Evolutionary conservation across 2,113 vertebrate genomes (phyloP), one percentile per base, ranked within the genome.

Genomic region (Perca fluviatilis): DNA sequence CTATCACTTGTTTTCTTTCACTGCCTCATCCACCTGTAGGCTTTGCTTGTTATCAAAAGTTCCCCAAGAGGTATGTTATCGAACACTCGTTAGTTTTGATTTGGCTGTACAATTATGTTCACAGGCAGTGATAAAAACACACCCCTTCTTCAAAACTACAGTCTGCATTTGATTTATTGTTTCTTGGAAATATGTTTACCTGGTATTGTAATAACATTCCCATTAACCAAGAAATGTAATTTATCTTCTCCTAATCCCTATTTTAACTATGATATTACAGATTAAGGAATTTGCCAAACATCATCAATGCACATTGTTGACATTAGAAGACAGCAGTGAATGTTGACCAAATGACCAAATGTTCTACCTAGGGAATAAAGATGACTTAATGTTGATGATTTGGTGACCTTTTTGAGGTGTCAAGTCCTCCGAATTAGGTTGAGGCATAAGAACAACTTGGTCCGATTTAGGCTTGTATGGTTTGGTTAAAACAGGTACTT

Each of bases 11-110:
- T 27, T 62, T 40, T 3, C 69, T 74, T 13, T 4, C 67, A 25
- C 10, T 1, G 19, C 47, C 8, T 25, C 54, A 4, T 61, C 50
- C 25, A 79, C 15, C 25, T 47, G 12, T 60, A 1, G 33, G 60
- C 16, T 47, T n/a, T 75, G 16, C 47, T 54, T 27, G 16, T 23
- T 58, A 46, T 85, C 50, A 23, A 53, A 40, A 64, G 57, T 47
- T 30, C 18, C 58, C 51, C 51, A 19, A 8, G 50, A 27, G 53
- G 16, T 57, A 8, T 66, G 40, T 40, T 23, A 54, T 11, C 47
- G 27, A 33, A 27, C 50, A 23, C n/a, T 15, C 12, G 50, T 6
- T 57, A 51, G 43, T 65, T 58, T 72, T 73, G 30, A 21, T 50
- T 51, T 58, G 3, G 9, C 4, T 73, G 3, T 65, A 6, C 65